Evolutionary conservation across 1,140 invertebrate genomes (phyloP), one percentile per base, ranked within the genome.

Genomic region (Cotesia typhae): DNA sequence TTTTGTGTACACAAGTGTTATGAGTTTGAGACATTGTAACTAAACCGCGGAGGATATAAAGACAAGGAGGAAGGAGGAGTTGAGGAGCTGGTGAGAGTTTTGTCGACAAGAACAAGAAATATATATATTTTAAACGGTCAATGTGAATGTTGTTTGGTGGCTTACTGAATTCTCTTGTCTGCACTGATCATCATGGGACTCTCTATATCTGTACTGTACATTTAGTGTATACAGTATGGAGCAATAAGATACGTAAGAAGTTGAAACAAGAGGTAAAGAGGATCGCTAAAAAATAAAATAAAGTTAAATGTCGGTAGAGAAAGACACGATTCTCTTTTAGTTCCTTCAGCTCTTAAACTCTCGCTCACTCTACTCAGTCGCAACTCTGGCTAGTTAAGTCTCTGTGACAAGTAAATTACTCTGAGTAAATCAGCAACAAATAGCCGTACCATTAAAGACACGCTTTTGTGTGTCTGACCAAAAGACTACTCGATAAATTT

Each of bases 341-440:
- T 47, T 47, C 41, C 71, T 55, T 72, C 55, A 74, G 66, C 65
- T 38, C 17, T 52, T 37, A 1, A 57, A 60, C 70, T 41, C 36
- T 36, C 72, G 67, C 20, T 64, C 74, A 73, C 71, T 77, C 71
- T 73, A 47, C 51, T 51, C 35, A 17, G 14, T 10, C 9, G 35
- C 53, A 7, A 47, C n/a, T 47, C 51, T 52, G 9, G 35, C 37
- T 68, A 55, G 47, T 60, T 61, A 59, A 7, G 47, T 20, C 37
- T 52, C 37, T 20, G 65, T 75, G 70, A 75, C 73, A 75, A 75
- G 65, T 71, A 75, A 75, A 75, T 75, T 75, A 69, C 73, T 37
- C 14, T 5, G 59, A 75, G 73, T 75, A 75, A 75, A 75, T 75
- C 73, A 63, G 65, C 10, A 38, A 65, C 38, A 53, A 53, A 65